Conservation (phyloP, 2,113 vertebrate genomes). For the Carlito syrichta region DNA sequence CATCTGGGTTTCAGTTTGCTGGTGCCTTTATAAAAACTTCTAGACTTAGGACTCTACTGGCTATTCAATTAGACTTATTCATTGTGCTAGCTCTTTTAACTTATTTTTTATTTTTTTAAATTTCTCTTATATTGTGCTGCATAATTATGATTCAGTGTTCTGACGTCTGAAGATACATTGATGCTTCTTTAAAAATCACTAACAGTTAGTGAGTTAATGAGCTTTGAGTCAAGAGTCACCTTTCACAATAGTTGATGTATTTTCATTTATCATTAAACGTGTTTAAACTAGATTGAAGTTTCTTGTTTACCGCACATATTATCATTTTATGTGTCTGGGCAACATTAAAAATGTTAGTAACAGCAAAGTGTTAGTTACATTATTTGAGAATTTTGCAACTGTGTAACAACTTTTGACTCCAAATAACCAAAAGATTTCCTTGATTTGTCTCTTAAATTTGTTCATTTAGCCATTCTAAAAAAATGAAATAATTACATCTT, state of each 20-base stretch:
- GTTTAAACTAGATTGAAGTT: neutral
- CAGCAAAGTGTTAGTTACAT: neutral
- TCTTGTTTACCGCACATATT: neutral
- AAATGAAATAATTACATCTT: neutral
- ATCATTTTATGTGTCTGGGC: neutral
- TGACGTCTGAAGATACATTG: neutral
- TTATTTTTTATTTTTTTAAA: neutral
- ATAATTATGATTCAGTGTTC: neutral
- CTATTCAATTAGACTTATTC: neutral
- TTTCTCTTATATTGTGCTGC: neutral
- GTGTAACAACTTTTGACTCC: neutral
- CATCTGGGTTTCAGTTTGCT: constrained; percentile 43
- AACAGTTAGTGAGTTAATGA: neutral
- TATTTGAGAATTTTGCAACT: neutral
- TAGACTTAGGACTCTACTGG: neutral
- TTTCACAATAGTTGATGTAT: neutral
- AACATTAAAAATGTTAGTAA: neutral
- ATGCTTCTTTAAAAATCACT: neutral
- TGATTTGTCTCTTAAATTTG: neutral
- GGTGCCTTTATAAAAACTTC: neutral
- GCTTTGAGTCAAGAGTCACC: neutral
- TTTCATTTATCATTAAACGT: neutral
- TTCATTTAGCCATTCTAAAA: neutral
- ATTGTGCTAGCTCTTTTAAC: neutral
- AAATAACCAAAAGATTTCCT: neutral